Percentiles rank a stretch among this genome's conserved stretches.
phyloP scores from a whole-genome alignment of 2,797 vertebrate species.

The Arrhamphus sclerolepis region DNA sequence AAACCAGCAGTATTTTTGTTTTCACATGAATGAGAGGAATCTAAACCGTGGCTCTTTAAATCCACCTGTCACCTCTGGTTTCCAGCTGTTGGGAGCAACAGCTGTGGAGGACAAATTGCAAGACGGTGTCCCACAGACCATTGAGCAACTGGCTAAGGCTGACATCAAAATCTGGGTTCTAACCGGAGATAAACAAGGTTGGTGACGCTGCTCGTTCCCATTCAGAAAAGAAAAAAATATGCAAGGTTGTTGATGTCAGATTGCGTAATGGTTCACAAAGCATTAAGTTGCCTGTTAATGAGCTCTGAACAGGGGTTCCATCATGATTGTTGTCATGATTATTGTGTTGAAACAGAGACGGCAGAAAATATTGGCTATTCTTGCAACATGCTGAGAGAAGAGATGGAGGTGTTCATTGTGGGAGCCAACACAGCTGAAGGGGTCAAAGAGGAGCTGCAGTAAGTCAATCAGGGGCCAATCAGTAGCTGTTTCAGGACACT shows the following conservation, averaged over 20 bases:
- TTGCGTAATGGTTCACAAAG: too few species aligned
- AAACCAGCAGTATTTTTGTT: too few species aligned
- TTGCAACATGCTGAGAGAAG: constrained; percentile 91
- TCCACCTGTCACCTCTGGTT: constrained; percentile 9
- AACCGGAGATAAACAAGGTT: constrained; percentile 96
- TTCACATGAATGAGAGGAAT: too few species aligned
- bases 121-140: constrained; percentile 91
- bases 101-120: constrained; percentile 97
- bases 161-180: constrained; percentile 95
- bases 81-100: constrained; percentile 89
- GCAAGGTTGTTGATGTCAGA: background rate
- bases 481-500: background rate
- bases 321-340: constrained; percentile 71
- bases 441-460: constrained; percentile 87
- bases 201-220: background rate
- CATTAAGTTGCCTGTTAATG: too few species aligned
- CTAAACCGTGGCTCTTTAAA: background rate
- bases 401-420: constrained; percentile 90
- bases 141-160: constrained; percentile 87
- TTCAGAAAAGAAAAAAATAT: background rate
- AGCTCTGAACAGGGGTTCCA: too few species aligned
- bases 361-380: constrained; percentile 94
- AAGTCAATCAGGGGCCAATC: constrained; percentile 35
- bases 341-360: constrained; percentile 83
- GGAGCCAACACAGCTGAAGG: constrained; percentile 79